These are phyloP conservation scores for Melopsittacus undulatus DNA, from an alignment of 2,797 vertebrate species.

Conservation along the genomic window DNA sequence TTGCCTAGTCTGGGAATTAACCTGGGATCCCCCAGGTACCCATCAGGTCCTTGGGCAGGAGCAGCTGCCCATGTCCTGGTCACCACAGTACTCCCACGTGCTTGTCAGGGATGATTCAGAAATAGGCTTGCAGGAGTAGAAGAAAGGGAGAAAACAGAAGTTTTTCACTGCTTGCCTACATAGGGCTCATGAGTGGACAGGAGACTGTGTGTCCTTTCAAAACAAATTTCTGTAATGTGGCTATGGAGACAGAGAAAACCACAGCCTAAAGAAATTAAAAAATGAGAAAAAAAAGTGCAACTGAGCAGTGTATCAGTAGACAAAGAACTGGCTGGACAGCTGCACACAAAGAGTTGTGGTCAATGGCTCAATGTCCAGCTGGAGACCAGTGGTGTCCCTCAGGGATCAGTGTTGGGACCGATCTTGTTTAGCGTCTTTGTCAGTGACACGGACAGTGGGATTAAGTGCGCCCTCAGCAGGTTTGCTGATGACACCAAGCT, in stretches of 20 bases:
- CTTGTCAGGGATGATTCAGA: accelerated
- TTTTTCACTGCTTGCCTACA: neutral
- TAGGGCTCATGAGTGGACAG: neutral
- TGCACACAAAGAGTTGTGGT: too few species aligned
- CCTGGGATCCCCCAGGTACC: neutral
- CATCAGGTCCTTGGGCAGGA: neutral
- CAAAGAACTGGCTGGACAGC: too few species aligned
- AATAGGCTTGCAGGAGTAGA: neutral
- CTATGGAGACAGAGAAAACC: neutral
- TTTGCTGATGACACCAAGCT: too few species aligned
- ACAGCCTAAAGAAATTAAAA: neutral
- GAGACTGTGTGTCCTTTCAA: neutral
- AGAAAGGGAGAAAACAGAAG: neutral
- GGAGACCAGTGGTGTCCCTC: too few species aligned
- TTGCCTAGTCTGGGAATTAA: neutral
- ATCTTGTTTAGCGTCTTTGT: too few species aligned
- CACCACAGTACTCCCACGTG: accelerated
- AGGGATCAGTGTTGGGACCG: too few species aligned
- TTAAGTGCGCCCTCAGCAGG: too few species aligned
- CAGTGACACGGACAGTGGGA: too few species aligned
- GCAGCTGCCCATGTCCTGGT: neutral
- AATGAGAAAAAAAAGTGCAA: neutral
- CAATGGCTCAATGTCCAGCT: too few species aligned
- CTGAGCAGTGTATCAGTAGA: neutral
- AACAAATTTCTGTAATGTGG: neutral